Percentiles rank a stretch among this genome's conserved stretches.
Conservation (phyloP, 2,888 invertebrate genomes). For the Erebia epiphron region DNA sequence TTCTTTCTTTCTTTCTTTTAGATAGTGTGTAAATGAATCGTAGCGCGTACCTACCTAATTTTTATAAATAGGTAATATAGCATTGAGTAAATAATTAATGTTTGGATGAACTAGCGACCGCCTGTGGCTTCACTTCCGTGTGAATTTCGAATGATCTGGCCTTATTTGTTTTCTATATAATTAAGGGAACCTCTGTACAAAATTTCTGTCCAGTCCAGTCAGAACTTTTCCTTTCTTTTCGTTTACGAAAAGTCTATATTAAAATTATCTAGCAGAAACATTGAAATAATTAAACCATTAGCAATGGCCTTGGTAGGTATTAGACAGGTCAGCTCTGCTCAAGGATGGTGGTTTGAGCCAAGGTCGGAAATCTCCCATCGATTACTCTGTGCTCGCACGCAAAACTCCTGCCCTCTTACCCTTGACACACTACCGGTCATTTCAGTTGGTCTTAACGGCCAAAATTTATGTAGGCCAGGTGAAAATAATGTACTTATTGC, state of each 20-base stretch:
- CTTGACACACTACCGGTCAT: constrained; percentile 79
- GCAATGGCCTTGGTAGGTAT: constrained; percentile 48
- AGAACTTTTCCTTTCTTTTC: background rate
- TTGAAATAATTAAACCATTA: constrained; percentile 13
- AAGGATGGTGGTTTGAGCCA: constrained; percentile 69
- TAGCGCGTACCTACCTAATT: too few species aligned
- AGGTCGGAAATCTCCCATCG: constrained; percentile 80
- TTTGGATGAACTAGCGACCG: too few species aligned
- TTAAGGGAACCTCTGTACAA: too few species aligned
- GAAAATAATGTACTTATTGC: constrained; percentile 54
- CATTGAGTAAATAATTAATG: too few species aligned
- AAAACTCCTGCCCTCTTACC: constrained; percentile 69
- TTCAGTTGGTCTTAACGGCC: constrained; percentile 53
- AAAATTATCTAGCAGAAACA: background rate
- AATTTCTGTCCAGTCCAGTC: background rate
- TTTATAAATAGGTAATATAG: too few species aligned
- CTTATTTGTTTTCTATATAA: too few species aligned
- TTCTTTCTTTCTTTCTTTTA: too few species aligned
- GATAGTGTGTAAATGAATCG: too few species aligned
- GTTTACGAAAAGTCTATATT: too few species aligned
- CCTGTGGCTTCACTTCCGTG: too few species aligned
- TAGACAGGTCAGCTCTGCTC: constrained; percentile 66
- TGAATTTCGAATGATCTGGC: too few species aligned
- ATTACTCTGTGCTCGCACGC: constrained; percentile 71
- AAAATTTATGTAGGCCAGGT: constrained; percentile 67